Base-by-base conservation (phyloP, 1,140 invertebrate species). In the Euborellia annulipes region DNA sequence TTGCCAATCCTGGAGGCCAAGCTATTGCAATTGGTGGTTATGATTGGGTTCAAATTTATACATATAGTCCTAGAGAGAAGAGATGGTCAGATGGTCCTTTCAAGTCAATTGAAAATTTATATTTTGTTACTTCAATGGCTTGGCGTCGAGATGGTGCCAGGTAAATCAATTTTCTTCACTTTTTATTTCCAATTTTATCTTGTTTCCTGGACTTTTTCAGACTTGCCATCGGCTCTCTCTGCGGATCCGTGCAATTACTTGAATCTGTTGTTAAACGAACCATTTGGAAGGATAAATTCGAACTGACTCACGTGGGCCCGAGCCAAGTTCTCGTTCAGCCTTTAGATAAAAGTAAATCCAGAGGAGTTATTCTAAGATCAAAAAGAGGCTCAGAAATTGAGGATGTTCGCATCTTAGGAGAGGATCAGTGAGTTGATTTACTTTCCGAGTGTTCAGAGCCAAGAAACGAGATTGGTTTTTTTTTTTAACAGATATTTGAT, bases 141-240 rank as follows among this genome's bases (percentile, higher is more conserved):
- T 98, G 94, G 94, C 85, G 89, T 54, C 72, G 77, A 39, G 95
- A 98, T 64, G 95, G 90, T 1, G 86, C 87, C 0, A 73, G 71
- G 52, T 55, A 47, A 32, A 44, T 11, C 13, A 14, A 22, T 2
- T 32, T 32, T 43, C 30, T 27, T 27, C 4, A 27, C 23, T 27
- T 27, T 27, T 27, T 27, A 27, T 6, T 6, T 27, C 23, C 11
- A 6, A 27, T n/a, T n/a, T n/a, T n/a, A n/a, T n/a, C n/a, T n/a
- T 27, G 23, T 6, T 27, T 27, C 4, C 4, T 27, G 23, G 11
- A 27, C 4, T 27, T 45, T 39, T 48, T 36, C 19, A 50, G 67
- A 22, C 60, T 81, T 11, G 71, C 70, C 0, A 63, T 85, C 54
- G 84, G 82, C 0, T 81, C 83, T 11, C 70, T 90, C 14, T 85